Conservation (phyloP, 2,888 invertebrate genomes). For the Thera britannica region DNA sequence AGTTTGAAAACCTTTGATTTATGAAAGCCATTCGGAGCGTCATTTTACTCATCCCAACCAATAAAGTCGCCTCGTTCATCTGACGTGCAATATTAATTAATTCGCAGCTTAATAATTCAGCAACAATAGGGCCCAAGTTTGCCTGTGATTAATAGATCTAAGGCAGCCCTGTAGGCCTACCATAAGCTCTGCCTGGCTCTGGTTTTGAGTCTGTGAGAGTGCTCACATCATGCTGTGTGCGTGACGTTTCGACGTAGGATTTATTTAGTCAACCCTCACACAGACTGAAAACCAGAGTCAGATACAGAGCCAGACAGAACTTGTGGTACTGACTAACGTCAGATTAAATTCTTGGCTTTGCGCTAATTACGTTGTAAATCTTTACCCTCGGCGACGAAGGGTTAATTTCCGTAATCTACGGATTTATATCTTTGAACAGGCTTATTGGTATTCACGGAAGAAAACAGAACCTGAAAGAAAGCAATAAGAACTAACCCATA, state of each 20-base stretch:
- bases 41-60: conserved; percentile 44
- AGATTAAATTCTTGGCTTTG: conserved; percentile 46
- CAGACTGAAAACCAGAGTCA: no score
- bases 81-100: conserved; percentile 55
- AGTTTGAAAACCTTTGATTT: conserved; percentile 21
- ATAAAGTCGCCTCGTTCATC: conserved; percentile 41
- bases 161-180: conserved; percentile 28
- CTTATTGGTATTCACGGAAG: conserved; percentile 6
- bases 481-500: no score
- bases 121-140: conserved; percentile 44
- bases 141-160: conserved; percentile 50
- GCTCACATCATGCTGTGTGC: no score
- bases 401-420: conserved; percentile 38
- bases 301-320: no score
- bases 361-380: conserved; percentile 42
- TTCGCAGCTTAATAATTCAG: conserved; percentile 49
- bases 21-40: conserved; percentile 37
- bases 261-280: no score
- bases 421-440: conserved; percentile 25
- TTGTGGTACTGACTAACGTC: conserved; percentile 30
- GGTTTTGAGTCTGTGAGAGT: no score
- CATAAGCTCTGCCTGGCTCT: no score
- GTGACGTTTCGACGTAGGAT: no score
- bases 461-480: neutral
- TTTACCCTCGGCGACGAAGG: conserved; percentile 37